Percentiles rank a stretch among this genome's conserved stretches.
Evolutionary conservation across 2,888 invertebrate species (phyloP).

Genomic region (Syritta pipiens): DNA sequence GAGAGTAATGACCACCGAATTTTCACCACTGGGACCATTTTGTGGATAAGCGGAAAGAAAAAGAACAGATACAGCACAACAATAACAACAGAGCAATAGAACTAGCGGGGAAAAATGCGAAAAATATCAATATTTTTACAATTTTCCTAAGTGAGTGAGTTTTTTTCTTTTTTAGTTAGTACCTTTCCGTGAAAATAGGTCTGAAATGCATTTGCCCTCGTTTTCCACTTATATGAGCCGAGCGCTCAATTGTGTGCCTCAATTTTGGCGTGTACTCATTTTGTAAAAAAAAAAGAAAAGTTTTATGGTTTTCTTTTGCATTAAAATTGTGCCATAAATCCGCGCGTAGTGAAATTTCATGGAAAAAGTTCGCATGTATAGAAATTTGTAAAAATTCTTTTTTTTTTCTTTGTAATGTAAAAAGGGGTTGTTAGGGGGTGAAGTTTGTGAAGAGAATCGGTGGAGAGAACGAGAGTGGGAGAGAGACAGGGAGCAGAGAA

Average conservation of each 20-base stretch:
- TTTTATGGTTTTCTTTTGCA: too few relatives aligned
- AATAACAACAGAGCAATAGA: slow-evolving; percentile 45
- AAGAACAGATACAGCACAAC: slow-evolving; percentile 38
- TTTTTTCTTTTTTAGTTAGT: not conserved
- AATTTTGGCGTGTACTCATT: slow-evolving; percentile 52
- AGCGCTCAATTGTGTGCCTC: slow-evolving; percentile 21
- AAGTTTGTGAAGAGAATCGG: not conserved
- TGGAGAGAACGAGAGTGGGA: not conserved
- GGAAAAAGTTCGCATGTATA: slow-evolving; percentile 25
- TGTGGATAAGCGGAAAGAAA: slow-evolving; percentile 49
- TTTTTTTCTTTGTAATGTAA: slow-evolving; percentile 31
- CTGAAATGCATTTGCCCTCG: slow-evolving; percentile 23
- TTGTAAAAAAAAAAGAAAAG: not conserved
- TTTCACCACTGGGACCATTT: slow-evolving; percentile 68
- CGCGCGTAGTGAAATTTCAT: slow-evolving; percentile 14
- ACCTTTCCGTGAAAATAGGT: slow-evolving; percentile 13
- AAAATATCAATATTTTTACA: slow-evolving; percentile 22
- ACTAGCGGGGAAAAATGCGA: not conserved
- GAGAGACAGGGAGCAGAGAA: slow-evolving; percentile 11
- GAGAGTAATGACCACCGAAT: slow-evolving; percentile 67
- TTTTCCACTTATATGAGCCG: slow-evolving; percentile 5
- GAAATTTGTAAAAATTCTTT: slow-evolving; percentile 36
- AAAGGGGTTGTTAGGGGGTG: slow-evolving; percentile 28
- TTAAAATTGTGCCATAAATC: too few relatives aligned
- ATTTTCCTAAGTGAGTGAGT: slow-evolving; percentile 47